Evolutionary conservation across 2,797 vertebrate species (phyloP).

Genomic region (Liasis olivaceus): DNA sequence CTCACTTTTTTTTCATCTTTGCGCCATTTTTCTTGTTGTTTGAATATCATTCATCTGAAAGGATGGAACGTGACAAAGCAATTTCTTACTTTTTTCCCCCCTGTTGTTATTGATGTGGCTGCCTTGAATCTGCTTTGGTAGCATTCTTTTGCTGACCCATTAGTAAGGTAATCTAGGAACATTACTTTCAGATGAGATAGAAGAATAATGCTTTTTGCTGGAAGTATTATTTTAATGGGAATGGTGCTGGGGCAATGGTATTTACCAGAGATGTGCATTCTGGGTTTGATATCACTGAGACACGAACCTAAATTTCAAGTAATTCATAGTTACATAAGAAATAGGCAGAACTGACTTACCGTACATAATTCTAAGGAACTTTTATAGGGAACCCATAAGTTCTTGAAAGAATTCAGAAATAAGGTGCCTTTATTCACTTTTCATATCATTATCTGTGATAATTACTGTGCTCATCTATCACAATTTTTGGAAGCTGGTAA

Average conservation of each 20-base stretch:
- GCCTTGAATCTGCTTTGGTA: constrained; percentile 32
- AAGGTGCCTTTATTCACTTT: background rate
- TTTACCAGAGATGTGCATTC: background rate
- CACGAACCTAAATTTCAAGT: background rate
- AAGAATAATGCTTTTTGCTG: background rate
- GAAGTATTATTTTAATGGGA: background rate
- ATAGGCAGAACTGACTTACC: background rate
- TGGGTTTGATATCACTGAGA: background rate
- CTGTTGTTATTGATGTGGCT: background rate
- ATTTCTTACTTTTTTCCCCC: constrained; percentile 45
- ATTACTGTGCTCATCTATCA: background rate
- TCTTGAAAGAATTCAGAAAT: background rate
- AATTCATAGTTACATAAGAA: background rate
- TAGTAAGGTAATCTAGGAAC: background rate
- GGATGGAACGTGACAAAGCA: background rate
- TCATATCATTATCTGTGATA: background rate
- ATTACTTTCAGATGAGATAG: background rate
- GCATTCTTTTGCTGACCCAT: constrained; percentile 1
- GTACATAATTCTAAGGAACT: background rate
- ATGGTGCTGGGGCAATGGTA: too few relatives aligned
- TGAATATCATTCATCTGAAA: background rate
- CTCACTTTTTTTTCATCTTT: background rate
- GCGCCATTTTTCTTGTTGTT: background rate
- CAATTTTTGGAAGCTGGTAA: background rate
- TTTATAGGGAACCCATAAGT: background rate